Conservation (phyloP, 2,888 invertebrate genomes). For the Eupeodes latifasciatus region DNA sequence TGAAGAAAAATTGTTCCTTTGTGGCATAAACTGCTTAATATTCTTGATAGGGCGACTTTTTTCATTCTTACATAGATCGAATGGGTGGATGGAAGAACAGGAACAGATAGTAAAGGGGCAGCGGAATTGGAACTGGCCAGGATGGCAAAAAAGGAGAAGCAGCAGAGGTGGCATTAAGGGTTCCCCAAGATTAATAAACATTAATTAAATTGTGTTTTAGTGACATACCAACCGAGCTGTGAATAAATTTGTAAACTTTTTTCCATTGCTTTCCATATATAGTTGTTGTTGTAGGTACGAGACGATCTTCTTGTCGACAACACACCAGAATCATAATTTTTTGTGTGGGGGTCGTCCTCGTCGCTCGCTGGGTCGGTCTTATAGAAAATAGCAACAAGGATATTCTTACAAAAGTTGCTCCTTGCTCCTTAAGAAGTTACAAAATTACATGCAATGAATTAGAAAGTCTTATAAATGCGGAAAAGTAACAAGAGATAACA, state of each 20-base stretch:
- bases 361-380: neutral
- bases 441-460: constrained; percentile 51
- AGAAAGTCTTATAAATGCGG: constrained; percentile 25
- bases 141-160: too few relatives aligned
- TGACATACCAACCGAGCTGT: constrained; percentile 46
- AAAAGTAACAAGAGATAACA: constrained; percentile 10
- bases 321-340: constrained; percentile 23
- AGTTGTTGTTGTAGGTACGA: neutral
- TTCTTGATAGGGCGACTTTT: constrained; percentile 20
- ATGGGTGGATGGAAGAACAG: neutral
- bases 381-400: neutral
- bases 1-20: constrained; percentile 39
- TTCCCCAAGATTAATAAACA: constrained; percentile 38
- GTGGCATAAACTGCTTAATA: constrained; percentile 52
- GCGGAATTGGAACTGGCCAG: neutral
- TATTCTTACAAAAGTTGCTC: constrained; percentile 17
- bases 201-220: constrained; percentile 59
- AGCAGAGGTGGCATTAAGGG: constrained; percentile 25
- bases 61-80: neutral
- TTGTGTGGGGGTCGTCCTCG: neutral
- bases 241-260: constrained; percentile 46
- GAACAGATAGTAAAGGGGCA: neutral
- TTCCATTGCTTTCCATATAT: neutral
- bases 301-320: constrained; percentile 16
- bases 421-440: constrained; percentile 42